Percentiles rank a stretch among this genome's conserved stretches.
Conservation (phyloP, 2,113 vertebrate species). For the Hepsetus odoe region DNA sequence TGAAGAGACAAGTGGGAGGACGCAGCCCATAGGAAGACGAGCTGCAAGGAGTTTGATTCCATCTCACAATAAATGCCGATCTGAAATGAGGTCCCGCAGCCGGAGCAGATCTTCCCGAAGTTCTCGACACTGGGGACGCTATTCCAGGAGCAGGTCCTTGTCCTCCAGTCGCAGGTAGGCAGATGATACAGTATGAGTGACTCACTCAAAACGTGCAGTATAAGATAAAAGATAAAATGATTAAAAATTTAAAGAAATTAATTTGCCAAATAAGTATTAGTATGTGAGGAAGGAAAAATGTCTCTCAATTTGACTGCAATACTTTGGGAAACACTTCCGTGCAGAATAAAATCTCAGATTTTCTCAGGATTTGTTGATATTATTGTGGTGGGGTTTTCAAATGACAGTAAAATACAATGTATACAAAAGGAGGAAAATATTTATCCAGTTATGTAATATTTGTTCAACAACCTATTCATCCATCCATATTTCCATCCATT, state of each 20-base stretch:
- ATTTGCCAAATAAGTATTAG: no score
- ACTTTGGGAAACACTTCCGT: no score
- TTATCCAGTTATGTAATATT: no score
- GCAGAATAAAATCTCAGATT: no score
- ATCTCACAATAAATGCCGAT: slow-evolving; percentile 2
- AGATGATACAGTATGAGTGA: not conserved
- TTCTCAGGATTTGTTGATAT: no score
- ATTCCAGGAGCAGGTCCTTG: slow-evolving; percentile 81
- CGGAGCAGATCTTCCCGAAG: slow-evolving; percentile 77
- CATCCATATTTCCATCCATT: no score
- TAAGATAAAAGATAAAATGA: not conserved
- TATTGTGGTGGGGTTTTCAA: no score
- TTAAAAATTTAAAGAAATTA: not conserved
- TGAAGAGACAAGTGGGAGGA: slow-evolving; percentile 31
- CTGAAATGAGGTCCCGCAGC: slow-evolving; percentile 68
- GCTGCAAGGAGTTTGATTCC: slow-evolving; percentile 19
- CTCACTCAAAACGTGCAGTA: not conserved
- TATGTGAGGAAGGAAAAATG: no score
- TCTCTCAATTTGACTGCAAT: no score
- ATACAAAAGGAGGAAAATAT: no score
- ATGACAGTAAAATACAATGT: no score
- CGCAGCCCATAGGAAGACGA: not conserved
- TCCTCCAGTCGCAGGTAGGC: slow-evolving; percentile 80
- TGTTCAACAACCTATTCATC: no score
- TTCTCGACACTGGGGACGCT: slow-evolving; percentile 76